Percentiles rank a stretch among this genome's conserved stretches.
Conservation (phyloP, 35 echinoderm and acorn worm species). For the Apostichopus japonicus region DNA sequence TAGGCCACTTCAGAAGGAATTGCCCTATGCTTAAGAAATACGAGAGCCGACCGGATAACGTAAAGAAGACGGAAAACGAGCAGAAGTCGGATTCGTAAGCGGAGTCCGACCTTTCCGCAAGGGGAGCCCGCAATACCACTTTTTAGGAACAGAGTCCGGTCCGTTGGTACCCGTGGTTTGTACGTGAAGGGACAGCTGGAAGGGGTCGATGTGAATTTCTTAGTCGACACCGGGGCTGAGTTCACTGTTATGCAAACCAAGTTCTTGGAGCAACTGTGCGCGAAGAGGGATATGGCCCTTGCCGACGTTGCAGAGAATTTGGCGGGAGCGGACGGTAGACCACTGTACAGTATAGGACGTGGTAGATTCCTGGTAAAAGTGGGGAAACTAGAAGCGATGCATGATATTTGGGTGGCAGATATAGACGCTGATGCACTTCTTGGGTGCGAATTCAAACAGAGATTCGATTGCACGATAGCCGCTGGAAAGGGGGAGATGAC, state of each 20-base stretch:
- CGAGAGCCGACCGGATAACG: background rate
- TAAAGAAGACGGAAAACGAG: background rate
- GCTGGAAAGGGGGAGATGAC: too few species aligned
- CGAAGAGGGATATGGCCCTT: background rate
- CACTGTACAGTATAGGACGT: background rate
- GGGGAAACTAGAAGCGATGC: background rate
- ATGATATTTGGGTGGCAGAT: slow-evolving; percentile 42
- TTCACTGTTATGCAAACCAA: too few species aligned
- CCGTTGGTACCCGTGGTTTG: too few species aligned
- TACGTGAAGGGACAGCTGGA: too few species aligned
- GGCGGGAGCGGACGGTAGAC: slow-evolving; percentile 22
- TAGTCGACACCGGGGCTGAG: too few species aligned
- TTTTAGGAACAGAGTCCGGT: too few species aligned
- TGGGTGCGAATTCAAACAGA: background rate
- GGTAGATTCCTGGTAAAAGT: slow-evolving; percentile 6
- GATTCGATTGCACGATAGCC: too few species aligned
- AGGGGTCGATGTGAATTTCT: too few species aligned
- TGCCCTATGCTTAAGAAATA: background rate
- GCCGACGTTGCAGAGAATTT: too few species aligned
- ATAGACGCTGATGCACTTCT: too few species aligned
- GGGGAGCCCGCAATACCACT: background rate
- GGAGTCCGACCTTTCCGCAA: background rate
- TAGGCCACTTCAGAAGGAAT: slow-evolving; percentile 4
- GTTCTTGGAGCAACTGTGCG: too few species aligned
- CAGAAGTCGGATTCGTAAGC: slow-evolving; percentile 31